Conservation (phyloP, 2,797 vertebrate genomes). For the Scolopax bukidnonensis region DNA sequence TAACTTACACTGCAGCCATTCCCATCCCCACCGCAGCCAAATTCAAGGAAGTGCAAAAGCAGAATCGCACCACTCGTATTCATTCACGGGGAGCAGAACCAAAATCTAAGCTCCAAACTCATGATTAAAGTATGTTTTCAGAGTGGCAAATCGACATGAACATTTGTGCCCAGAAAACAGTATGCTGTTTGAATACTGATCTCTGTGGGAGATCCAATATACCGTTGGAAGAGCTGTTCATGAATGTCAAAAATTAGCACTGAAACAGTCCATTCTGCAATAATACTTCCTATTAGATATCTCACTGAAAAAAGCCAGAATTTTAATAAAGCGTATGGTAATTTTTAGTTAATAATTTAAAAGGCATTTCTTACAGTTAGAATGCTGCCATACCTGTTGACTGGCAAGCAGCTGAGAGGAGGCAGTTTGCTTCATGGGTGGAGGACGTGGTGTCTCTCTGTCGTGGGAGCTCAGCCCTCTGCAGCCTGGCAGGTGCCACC, state of each 20-base stretch:
- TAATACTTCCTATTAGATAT: neutral
- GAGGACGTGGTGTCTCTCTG: neutral
- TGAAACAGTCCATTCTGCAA: neutral
- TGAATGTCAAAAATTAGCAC: neutral
- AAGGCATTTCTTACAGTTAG: neutral
- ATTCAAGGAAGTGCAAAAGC: neutral
- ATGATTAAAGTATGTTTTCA: neutral
- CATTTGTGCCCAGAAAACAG: constrained; percentile 1
- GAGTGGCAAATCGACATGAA: neutral
- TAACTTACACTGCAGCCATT: neutral
- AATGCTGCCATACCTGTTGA: fast-evolving
- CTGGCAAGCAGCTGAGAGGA: neutral
- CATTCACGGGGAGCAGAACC: neutral
- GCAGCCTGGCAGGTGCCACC: neutral
- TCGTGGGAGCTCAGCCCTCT: neutral
- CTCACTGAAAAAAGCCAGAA: neutral
- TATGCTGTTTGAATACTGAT: neutral
- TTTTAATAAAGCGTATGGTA: neutral
- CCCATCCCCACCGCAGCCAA: neutral
- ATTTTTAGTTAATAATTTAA: neutral
- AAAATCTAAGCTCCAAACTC: neutral
- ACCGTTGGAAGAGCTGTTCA: neutral
- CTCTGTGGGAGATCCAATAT: neutral
- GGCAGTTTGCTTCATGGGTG: fast-evolving
- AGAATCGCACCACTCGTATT: neutral